Conservation (phyloP, 2,797 vertebrate species). For the Gallinago solitaria region DNA sequence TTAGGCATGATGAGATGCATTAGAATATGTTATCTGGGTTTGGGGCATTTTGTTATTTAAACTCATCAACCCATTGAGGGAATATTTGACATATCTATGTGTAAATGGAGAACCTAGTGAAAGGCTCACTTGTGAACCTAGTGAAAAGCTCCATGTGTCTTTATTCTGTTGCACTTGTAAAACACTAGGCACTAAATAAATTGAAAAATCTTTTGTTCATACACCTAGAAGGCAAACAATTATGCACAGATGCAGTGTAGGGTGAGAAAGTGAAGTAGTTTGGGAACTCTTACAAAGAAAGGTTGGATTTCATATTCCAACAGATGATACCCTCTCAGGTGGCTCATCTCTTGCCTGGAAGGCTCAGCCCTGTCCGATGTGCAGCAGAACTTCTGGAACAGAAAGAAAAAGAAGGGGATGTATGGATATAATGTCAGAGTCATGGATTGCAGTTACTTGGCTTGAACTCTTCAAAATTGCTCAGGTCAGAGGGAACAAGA, state of each 20-base stretch:
- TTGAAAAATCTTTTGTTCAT: conserved; percentile 20
- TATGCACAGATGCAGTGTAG: not conserved
- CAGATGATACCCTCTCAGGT: not conserved
- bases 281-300: not conserved
- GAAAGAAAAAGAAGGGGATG: not conserved
- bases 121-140: not conserved
- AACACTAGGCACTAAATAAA: conserved; percentile 16
- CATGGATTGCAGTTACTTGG: not conserved
- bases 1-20: not conserved
- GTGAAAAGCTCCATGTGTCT: not conserved
- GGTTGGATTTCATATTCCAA: not conserved
- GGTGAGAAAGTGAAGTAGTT: conserved; percentile 3
- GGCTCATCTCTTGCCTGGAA: not conserved
- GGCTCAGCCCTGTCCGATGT: not conserved
- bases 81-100: not conserved
- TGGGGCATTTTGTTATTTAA: not conserved
- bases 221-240: conserved; percentile 11
- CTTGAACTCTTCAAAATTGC: conserved; percentile 30
- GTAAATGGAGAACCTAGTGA: not conserved
- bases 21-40: not conserved
- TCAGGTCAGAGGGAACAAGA: conserved; percentile 28
- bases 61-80: not conserved
- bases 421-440: not conserved
- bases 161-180: not conserved
- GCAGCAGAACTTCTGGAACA: not conserved